Base-by-base conservation (phyloP, 2,113 vertebrate species). In the Crotalus viridis region DNA sequence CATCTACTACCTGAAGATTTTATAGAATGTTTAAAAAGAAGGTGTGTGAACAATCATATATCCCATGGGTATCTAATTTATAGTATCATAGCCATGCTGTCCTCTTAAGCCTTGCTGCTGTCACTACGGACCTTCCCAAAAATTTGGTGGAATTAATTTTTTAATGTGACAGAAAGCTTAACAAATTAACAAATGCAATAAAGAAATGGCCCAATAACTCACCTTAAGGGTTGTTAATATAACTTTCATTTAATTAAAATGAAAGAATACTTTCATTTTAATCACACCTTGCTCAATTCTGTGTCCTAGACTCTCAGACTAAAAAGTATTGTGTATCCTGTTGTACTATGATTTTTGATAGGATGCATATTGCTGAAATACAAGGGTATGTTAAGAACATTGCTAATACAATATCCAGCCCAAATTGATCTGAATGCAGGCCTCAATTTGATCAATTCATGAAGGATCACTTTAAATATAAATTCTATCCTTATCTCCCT, bases 1-100 rank as follows among this genome's bases (percentile, higher is more conserved):
- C 8, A 43, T 64, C 52, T 48, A 28, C 92, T 28, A 5, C 0
- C 8, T 93, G 89, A 52, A 59, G 85, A 55, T 74, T 89, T 28
- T 6, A 54, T 22, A 17, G 4, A 51, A 59, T 92, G 51, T 87
- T 55, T 89, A 90, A 87, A 5, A 0, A 0, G n/a, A 90, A 91
- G 92, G n/a, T 24, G 0, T 94, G 93, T 95, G 94, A 95, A 94
- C 89, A 97, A 94, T 93, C 94, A 46, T 93, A 93, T 93, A 61
- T 51, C 74, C 74, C 33, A 81, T 81, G 33, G 74, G 33, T 81
- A 81, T 43, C 74, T 81, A 39, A 81, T 6, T 39, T 81, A 39
- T 39, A 81, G 74, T 33, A 81, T 21, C 3, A 21, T 9, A 81
- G 39, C 33, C 74, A 81, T 81, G 74, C 1, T 81, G 74, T 43